Conservation (phyloP, 1,140 invertebrate species). For the Vanessa atalanta region DNA sequence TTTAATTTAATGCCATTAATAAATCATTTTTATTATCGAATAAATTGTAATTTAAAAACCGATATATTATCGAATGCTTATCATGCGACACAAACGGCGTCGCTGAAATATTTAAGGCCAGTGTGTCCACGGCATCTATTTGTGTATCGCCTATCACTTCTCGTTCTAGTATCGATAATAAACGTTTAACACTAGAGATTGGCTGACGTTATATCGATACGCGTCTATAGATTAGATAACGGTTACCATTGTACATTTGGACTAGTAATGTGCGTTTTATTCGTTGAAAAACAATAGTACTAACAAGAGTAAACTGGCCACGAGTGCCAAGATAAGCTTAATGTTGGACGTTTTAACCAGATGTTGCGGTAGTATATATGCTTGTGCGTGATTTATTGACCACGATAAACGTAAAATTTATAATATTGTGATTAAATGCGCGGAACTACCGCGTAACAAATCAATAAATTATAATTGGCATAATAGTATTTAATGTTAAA, state of each 20-base stretch:
- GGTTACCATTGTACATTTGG: neutral
- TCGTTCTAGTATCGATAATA: conserved; percentile 24
- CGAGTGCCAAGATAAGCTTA: conserved; percentile 23
- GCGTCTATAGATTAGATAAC: conserved; percentile 23
- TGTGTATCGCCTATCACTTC: conserved; percentile 27
- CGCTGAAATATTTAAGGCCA: conserved; percentile 8
- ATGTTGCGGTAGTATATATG: neutral
- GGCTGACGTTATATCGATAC: conserved; percentile 34
- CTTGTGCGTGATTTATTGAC: neutral
- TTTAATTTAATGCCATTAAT: too few species aligned
- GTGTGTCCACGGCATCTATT: conserved; percentile 13
- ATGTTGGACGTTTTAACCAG: too few species aligned
- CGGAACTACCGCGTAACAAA: too few species aligned
- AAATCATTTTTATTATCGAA: too few species aligned
- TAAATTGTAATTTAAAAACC: neutral
- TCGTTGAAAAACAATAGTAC: conserved; percentile 9
- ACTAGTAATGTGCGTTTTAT: conserved; percentile 10
- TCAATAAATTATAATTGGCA: too few species aligned
- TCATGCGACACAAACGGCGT: neutral
- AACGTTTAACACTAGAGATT: conserved; percentile 22
- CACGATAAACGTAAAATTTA: neutral
- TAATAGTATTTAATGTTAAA: too few species aligned
- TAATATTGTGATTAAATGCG: neutral
- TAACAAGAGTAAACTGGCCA: neutral
- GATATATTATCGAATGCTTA: neutral